phyloP scores from a whole-genome alignment of 1,140 invertebrate species.

The Drosophila mojavensis region DNA sequence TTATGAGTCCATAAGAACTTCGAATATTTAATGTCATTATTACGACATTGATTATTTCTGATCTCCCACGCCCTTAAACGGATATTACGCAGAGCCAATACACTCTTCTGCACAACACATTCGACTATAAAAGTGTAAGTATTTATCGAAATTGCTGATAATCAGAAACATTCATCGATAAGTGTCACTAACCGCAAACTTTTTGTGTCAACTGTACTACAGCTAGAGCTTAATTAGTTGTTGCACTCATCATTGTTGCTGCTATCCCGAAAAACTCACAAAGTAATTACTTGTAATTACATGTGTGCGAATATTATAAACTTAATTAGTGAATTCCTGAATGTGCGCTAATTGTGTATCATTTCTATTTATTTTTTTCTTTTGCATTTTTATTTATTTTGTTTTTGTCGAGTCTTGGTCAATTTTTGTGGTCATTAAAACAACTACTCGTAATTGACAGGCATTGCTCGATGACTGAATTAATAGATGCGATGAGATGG shows the following conservation, averaged over 20 bases:
- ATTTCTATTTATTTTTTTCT: neutral
- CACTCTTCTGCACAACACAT: too few relatives aligned
- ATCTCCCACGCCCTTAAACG: too few relatives aligned
- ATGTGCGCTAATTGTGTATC: slow-evolving; percentile 16
- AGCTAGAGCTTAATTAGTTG: neutral
- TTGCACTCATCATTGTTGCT: neutral
- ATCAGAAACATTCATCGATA: neutral
- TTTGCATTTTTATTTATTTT: too few relatives aligned
- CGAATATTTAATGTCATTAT: too few relatives aligned
- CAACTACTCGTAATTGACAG: slow-evolving; percentile 14
- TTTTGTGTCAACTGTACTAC: neutral
- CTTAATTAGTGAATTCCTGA: slow-evolving; percentile 13
- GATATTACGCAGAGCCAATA: too few relatives aligned
- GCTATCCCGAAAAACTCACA: neutral
- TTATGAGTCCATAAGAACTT: too few relatives aligned
- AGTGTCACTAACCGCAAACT: neutral
- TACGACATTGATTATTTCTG: too few relatives aligned
- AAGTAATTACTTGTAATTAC: slow-evolving; percentile 15
- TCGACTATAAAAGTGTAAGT: too few relatives aligned
- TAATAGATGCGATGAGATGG: neutral
- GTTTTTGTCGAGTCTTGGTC: slow-evolving; percentile 7
- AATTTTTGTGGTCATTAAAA: slow-evolving; percentile 21
- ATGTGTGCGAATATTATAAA: slow-evolving; percentile 6
- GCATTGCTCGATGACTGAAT: slow-evolving; percentile 7
- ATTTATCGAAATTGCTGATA: too few relatives aligned